Evolutionary conservation across 1,140 invertebrate genomes (phyloP).

Genomic region (Eubasilissa regina): DNA sequence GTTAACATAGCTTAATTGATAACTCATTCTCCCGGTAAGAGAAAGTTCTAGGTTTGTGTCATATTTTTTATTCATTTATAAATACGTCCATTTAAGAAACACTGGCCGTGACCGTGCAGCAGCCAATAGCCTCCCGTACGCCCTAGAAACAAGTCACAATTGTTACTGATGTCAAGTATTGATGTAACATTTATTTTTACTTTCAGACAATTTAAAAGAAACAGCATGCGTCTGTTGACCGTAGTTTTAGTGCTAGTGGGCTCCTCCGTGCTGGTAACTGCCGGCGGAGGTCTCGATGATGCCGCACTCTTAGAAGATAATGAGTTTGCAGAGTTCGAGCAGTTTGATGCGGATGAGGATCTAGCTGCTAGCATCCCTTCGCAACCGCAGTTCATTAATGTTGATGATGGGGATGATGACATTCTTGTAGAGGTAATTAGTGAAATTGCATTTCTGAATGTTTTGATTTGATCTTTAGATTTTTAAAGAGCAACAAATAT

Average conservation of each 20-base stretch:
- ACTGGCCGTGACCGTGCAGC: too few species aligned
- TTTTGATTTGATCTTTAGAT: too few species aligned
- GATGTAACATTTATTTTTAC: background rate
- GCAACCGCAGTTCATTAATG: slow-evolving; percentile 63
- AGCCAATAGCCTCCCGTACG: too few species aligned
- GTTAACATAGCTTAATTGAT: too few species aligned
- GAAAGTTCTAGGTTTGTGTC: too few species aligned
- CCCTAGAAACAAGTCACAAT: too few species aligned
- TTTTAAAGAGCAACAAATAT: too few species aligned
- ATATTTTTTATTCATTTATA: too few species aligned
- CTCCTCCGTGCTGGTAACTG: slow-evolving; percentile 35
- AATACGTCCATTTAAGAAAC: too few species aligned
- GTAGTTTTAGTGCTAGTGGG: slow-evolving; percentile 30
- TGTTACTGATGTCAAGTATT: too few species aligned
- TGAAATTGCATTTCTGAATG: background rate
- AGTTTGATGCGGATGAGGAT: slow-evolving; percentile 85
- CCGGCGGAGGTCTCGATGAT: slow-evolving; percentile 73
- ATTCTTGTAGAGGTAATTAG: slow-evolving; percentile 71
- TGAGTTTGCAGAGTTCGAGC: slow-evolving; percentile 98
- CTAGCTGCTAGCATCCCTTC: slow-evolving; percentile 47
- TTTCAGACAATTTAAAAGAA: slow-evolving; percentile 9
- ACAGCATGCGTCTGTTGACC: slow-evolving; percentile 17
- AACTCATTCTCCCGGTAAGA: too few species aligned
- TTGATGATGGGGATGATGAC: slow-evolving; percentile 75
- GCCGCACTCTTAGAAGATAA: slow-evolving; percentile 80